Evolutionary conservation across 2,797 vertebrate species (phyloP).

Genomic region (Onychomys leucogaster): DNA sequence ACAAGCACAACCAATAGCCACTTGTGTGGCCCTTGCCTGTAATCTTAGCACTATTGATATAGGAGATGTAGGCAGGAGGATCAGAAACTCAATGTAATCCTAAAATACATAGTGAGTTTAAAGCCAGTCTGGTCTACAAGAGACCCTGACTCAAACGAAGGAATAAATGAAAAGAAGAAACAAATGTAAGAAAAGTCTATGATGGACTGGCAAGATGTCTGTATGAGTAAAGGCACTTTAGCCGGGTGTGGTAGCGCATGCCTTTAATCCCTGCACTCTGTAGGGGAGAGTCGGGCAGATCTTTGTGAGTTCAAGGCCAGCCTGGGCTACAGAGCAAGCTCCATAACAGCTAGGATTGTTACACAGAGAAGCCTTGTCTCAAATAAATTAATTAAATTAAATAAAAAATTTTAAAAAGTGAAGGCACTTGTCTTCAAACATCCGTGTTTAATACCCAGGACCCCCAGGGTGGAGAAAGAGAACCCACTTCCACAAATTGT

Average conservation of each 20-base stretch:
- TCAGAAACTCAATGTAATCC: background rate
- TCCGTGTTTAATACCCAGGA: background rate
- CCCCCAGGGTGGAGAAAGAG: background rate
- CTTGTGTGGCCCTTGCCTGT: no score
- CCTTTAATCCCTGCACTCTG: background rate
- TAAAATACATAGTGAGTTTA: background rate
- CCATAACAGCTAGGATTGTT: background rate
- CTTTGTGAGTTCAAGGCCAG: background rate
- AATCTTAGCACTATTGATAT: background rate
- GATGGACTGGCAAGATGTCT: background rate
- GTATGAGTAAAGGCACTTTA: background rate
- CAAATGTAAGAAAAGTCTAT: background rate
- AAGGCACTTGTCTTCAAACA: background rate
- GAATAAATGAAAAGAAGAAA: background rate
- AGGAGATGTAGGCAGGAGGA: background rate
- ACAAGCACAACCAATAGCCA: background rate
- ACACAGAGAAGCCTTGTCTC: background rate
- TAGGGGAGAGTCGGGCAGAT: background rate
- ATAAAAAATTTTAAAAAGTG: background rate
- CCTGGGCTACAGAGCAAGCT: background rate
- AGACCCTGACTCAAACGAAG: background rate
- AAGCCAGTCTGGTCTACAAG: background rate
- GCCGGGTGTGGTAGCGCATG: fast-evolving
- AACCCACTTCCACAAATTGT: background rate
- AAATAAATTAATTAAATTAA: background rate